Evolutionary conservation across 2,797 vertebrate genomes (phyloP).

Genomic region (Phoxinus dragarum): DNA sequence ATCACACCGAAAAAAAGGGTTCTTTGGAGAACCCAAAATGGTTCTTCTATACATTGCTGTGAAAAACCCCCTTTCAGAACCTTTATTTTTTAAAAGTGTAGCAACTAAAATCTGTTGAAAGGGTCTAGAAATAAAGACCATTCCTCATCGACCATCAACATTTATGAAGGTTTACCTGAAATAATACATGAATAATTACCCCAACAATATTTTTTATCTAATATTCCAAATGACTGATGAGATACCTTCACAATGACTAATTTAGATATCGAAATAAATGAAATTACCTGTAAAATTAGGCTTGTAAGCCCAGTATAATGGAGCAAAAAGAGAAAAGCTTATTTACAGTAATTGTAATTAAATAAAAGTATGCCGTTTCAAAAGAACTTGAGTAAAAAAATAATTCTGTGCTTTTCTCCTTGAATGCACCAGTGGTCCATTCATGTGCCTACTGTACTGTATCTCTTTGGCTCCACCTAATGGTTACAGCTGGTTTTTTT

Average conservation of each 20-base stretch:
- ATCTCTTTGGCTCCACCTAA: constrained; percentile 22
- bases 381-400: background rate
- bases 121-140: background rate
- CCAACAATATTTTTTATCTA: background rate
- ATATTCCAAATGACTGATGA: background rate
- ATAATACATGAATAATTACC: background rate
- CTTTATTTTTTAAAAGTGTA: no score
- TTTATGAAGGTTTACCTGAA: background rate
- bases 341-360: background rate
- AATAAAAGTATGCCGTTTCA: background rate
- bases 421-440: background rate
- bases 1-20: background rate
- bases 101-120: background rate
- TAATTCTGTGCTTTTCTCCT: background rate
- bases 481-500: background rate
- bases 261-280: background rate
- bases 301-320: background rate
- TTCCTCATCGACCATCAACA: background rate
- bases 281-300: background rate
- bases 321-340: background rate
- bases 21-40: no score
- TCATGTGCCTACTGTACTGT: background rate
- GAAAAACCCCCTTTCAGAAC: no score
- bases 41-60: no score
- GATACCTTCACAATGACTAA: background rate